Conservation (phyloP, 2,797 vertebrate species). For the Rhinichthys osculus region DNA sequence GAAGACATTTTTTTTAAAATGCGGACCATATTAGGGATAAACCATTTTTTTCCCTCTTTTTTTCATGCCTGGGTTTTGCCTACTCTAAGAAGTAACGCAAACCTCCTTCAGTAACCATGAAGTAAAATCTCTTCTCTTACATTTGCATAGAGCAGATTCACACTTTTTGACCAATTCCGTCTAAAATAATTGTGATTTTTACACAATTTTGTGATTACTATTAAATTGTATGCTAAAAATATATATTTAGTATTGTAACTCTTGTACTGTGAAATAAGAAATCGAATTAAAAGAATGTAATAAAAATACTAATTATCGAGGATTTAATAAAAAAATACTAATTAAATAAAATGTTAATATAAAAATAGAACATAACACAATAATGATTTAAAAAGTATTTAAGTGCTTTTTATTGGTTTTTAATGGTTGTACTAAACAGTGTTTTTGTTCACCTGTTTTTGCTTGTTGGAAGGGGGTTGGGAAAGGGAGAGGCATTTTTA, state of each 20-base stretch:
- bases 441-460: not conserved
- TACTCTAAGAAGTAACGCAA: not conserved
- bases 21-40: not conserved
- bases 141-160: not conserved
- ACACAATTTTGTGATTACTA: not conserved
- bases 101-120: not conserved
- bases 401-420: not conserved
- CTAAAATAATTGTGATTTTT: not conserved
- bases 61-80: not conserved
- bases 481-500: slow-evolving; percentile 25
- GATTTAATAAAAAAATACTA: not conserved
- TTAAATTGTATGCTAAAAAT: not conserved
- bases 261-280: not conserved
- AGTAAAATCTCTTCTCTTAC: not conserved
- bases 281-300: not conserved
- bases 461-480: not conserved
- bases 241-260: not conserved
- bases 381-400: not conserved
- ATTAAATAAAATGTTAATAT: no score
- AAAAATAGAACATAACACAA: not conserved
- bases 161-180: not conserved
- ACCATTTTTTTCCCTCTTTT: not conserved
- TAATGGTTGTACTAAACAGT: not conserved
- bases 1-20: no score
- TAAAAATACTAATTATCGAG: no score